Evolutionary conservation across 2,113 vertebrate species (phyloP), one percentile per base, ranked within the genome.

Genomic region (Oceanodroma tethys): DNA sequence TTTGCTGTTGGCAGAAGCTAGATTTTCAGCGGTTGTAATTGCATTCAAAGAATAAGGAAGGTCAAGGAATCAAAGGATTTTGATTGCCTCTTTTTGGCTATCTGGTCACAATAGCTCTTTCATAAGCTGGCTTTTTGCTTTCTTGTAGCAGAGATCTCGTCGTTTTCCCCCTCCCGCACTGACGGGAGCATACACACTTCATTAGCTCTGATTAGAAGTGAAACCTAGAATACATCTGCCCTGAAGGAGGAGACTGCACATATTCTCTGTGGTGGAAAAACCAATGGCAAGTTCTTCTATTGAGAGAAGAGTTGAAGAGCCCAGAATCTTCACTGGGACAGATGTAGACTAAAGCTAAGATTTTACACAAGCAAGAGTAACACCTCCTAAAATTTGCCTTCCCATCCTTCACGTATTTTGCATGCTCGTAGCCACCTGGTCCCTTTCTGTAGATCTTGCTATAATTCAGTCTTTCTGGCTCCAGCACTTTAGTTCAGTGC

Each of bases 1-100:
- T 89, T 90, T 90, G 87, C 94, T 95, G 73, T 81, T 96, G 80
- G 93, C 96, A 96, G 88, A 73, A 93, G 67, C 42, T 89, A 47
- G 66, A 38, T 90, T 95, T 95, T 96, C 81, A 81, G 86, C 53
- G 85, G 62, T 91, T 4, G 14, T 95, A 84, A 95, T 53, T 97
- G 93, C 70, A 93, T 68, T 76, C 72, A 48, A 72, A 91, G 80
- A 84, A 74, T 76, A 71, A 82, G 88, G 86, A 32, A 74, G 93
- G 88, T 93, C 68, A 66, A 62, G 81, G 65, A 95, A 91, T 76
- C 52, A 74, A 81, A 93, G 73, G 85, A 75, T 84, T 79, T 58
- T n/a, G 53, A 45, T 78, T 75, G 56, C 53, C 43, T 74, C 47
- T 82, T 79, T 75, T 68, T 68, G 60, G 58, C n/a, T 72, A 21